Evolutionary conservation across 2,888 invertebrate species (phyloP).

Genomic region (Escarpia spicata): DNA sequence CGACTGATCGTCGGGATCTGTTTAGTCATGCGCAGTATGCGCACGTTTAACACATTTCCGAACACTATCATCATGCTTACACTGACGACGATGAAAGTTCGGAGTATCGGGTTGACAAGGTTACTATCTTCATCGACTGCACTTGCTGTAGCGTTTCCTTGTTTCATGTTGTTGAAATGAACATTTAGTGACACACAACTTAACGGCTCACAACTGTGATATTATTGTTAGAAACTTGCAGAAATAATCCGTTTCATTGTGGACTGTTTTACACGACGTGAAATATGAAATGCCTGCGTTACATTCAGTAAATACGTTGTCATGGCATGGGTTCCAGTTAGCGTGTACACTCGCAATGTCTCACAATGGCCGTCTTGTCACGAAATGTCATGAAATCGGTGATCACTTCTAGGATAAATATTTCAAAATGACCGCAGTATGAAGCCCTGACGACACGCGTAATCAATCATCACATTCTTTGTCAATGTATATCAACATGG

Average conservation of each 20-base stretch:
- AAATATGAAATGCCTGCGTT: background rate
- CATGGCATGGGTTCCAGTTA: no score
- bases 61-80: background rate
- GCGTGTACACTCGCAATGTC: no score
- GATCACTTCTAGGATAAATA: no score
- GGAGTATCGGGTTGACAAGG: background rate
- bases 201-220: background rate
- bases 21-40: conserved; percentile 38
- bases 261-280: background rate
- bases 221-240: background rate
- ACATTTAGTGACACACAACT: background rate
- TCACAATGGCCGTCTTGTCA: no score
- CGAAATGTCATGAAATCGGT: no score
- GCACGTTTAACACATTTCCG: conserved; percentile 35
- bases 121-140: background rate
- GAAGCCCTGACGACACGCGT: no score
- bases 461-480: background rate
- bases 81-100: conserved; percentile 25
- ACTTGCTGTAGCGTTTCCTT: background rate
- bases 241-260: background rate
- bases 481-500: background rate
- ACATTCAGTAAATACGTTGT: background rate
- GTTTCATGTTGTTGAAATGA: background rate
- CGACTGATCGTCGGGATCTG: conserved; percentile 44
- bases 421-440: no score